phyloP scores from a whole-genome alignment of 1,140 invertebrate species.

The Lamellibrachia luymesi region DNA sequence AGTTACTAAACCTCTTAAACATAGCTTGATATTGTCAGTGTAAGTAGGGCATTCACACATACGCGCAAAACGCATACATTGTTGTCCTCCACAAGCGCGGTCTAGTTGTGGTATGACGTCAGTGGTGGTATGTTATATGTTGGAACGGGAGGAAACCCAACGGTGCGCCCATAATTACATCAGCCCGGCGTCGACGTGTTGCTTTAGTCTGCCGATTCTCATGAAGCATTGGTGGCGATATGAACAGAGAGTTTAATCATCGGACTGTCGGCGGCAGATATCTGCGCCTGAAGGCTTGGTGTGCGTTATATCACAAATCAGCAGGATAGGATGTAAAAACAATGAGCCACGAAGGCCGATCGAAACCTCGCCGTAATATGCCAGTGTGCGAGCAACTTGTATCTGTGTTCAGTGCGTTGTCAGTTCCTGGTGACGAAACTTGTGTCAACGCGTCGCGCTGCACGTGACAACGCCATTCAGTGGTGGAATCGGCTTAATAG shows the following conservation, averaged over 20 bases:
- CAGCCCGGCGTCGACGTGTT: not conserved
- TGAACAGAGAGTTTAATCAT: not conserved
- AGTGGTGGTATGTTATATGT: not conserved
- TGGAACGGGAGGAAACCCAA: not conserved
- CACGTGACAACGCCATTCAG: no score
- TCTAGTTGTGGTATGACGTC: no score
- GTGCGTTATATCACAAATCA: not conserved
- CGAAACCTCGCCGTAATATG: not conserved
- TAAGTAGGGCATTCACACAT: no score
- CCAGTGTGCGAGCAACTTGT: not conserved
- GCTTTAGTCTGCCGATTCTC: not conserved
- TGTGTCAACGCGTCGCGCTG: no score
- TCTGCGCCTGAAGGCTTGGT: not conserved
- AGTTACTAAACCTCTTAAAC: no score
- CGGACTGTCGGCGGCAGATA: not conserved
- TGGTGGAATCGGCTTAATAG: no score
- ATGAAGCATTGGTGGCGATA: not conserved
- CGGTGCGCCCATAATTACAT: not conserved
- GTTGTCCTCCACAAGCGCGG: no score
- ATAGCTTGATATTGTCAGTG: no score
- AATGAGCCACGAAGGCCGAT: not conserved
- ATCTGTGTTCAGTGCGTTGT: not conserved
- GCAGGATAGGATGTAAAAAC: no score
- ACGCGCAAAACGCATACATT: no score
- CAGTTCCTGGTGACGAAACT: no score